Base-by-base conservation (phyloP, 2,888 invertebrate species). In the Pasiphila rectangulata region DNA sequence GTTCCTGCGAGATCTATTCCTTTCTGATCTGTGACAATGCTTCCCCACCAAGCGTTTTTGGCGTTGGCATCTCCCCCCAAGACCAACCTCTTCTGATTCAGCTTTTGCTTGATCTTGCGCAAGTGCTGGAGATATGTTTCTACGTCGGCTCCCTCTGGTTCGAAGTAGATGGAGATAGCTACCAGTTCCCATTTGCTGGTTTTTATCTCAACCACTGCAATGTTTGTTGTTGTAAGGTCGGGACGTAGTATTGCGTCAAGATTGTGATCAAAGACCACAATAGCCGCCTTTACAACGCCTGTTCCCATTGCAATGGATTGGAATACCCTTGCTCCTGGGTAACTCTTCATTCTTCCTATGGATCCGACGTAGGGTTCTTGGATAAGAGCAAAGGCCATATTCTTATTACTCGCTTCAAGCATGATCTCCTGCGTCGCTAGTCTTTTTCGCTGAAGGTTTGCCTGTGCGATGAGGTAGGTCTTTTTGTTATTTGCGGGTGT, bases 311-410 rank as follows among this genome's bases (percentile, higher is more conserved):
- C 17, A 1, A n/a, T 29, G 27, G 16, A 10, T 23, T 43, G 48
- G 35, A 27, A 29, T 4, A 48, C 29, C 10, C 42, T 37, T 1
- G 16, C 34, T 3, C 32, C 37, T 2, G 10, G 9, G 2, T 47
- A 46, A 20, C n/a, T n/a, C 19, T 19, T 21, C 21, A 21, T 21
- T 6, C 7, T 21, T 6, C 7, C 1, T 4, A 6, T 2, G 3
- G 21, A 5, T 21, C 21, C 21, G 21, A 21, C 21, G 21, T 21
- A 21, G 21, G n/a, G n/a, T n/a, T n/a, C n/a, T n/a, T 21, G 21
- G 4, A 21, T 2, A 1, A 21, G 21, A 2, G 6, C 4, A 5
- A 21, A 2, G 3, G 21, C 21, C 2, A 7, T 6, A 6, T 5
- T 5, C 1, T 6, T 4, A 6, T 2, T 21, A 1, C 6, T 1